Percentiles rank a stretch among this genome's conserved stretches.
phyloP scores from a whole-genome alignment of 2,888 invertebrate genomes.

The Adelphocoris suturalis region DNA sequence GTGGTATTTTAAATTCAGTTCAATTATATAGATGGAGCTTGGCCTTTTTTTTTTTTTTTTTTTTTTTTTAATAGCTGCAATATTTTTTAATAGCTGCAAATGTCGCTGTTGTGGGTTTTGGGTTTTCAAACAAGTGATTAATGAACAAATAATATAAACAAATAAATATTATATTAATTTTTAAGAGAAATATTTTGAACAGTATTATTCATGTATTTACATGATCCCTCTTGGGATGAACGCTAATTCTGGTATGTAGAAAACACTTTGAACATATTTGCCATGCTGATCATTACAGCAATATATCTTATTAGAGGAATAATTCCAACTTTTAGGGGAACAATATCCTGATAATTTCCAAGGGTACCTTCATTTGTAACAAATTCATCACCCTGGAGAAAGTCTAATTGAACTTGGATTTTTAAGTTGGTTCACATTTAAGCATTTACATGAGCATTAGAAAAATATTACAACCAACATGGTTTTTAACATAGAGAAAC shows the following conservation, averaged over 20 bases:
- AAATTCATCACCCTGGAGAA: too few species aligned
- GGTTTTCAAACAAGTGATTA: not conserved
- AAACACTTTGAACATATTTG: slow-evolving; percentile 15
- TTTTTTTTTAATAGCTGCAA: too few species aligned
- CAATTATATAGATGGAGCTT: too few species aligned
- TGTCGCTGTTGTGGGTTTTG: not conserved
- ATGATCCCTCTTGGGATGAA: slow-evolving; percentile 26
- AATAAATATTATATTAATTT: slow-evolving; percentile 51
- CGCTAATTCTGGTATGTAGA: slow-evolving; percentile 26
- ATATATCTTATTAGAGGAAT: slow-evolving; percentile 2
- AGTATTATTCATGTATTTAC: slow-evolving; percentile 50
- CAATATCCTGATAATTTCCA: not conserved
- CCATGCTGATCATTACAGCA: slow-evolving; percentile 7
- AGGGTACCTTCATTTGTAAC: not conserved
- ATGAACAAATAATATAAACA: slow-evolving; percentile 30
- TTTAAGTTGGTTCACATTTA: too few species aligned
- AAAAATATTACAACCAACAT: too few species aligned
- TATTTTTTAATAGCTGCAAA: too few species aligned
- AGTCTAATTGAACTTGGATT: too few species aligned
- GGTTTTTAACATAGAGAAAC: not conserved
- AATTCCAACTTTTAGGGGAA: slow-evolving; percentile 47
- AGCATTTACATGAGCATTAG: too few species aligned
- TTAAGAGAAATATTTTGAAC: slow-evolving; percentile 38
- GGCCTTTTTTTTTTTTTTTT: too few species aligned
- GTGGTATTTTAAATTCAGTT: too few species aligned